Conservation (phyloP, 2,888 invertebrate species). For the Drosophila meridiana region DNA sequence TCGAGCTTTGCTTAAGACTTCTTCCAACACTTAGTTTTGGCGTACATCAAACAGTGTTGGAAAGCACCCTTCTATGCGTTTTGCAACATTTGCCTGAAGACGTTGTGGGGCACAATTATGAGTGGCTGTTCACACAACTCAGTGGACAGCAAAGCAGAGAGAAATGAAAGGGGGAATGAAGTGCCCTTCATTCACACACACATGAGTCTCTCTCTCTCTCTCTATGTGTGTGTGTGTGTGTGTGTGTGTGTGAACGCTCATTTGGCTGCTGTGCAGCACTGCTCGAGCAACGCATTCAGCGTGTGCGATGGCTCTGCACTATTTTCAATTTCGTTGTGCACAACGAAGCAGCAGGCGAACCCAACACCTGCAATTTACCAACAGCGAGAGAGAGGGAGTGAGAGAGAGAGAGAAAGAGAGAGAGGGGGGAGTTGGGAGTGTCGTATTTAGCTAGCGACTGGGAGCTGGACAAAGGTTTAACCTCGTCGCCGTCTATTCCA, state of each 20-base stretch:
- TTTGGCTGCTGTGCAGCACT: slow-evolving; percentile 33
- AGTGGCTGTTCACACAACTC: neutral
- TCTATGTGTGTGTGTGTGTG: slow-evolving; percentile 86
- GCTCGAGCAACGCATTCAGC: slow-evolving; percentile 50
- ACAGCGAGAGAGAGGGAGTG: neutral
- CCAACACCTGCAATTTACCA: slow-evolving; percentile 44
- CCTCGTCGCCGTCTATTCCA: slow-evolving; percentile 23
- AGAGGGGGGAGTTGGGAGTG: neutral
- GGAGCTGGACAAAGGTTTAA: slow-evolving; percentile 8
- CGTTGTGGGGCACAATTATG: slow-evolving; percentile 1
- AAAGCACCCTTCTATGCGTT: neutral
- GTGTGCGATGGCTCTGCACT: slow-evolving; percentile 47
- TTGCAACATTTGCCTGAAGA: slow-evolving; percentile 7
- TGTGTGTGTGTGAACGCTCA: slow-evolving; percentile 87
- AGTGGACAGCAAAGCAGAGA: too few relatives aligned
- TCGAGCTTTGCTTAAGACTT: neutral
- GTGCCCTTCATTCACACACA: neutral
- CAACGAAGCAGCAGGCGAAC: slow-evolving; percentile 12
- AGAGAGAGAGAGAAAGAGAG: neutral
- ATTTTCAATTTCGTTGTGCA: slow-evolving; percentile 70
- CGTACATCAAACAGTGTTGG: neutral
- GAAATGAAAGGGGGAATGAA: neutral
- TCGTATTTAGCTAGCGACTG: slow-evolving; percentile 10
- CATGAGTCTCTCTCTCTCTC: too few relatives aligned
- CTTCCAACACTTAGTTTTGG: neutral